Conservation (phyloP, 2,797 vertebrate species). For the Acestrorhynchus altus region DNA sequence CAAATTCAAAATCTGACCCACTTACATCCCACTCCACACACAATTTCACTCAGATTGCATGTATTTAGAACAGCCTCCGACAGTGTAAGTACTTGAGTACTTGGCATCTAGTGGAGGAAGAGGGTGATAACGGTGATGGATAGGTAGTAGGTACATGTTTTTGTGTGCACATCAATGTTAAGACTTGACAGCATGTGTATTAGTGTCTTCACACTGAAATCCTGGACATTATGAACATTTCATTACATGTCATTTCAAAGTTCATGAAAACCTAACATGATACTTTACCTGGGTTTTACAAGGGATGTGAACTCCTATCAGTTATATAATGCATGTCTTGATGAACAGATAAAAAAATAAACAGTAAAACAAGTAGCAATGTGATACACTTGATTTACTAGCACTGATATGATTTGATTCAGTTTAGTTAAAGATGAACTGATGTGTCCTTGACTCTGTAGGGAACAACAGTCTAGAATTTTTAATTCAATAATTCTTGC, state of each 20-base stretch:
- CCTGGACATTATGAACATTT: neutral
- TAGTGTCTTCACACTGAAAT: neutral
- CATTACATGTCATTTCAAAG: neutral
- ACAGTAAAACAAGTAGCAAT: too few relatives aligned
- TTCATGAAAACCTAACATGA: neutral
- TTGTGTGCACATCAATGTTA: neutral
- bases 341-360: too few relatives aligned
- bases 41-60: conserved; percentile 3
- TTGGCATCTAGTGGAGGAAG: neutral
- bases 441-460: too few relatives aligned
- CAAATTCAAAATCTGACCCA: conserved; percentile 29
- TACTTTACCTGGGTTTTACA: neutral
- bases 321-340: too few relatives aligned
- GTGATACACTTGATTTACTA: too few relatives aligned
- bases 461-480: too few relatives aligned
- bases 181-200: neutral
- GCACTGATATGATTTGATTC: too few relatives aligned
- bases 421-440: too few relatives aligned
- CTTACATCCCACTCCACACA: conserved; percentile 26
- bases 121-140: too few relatives aligned
- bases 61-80: conserved; percentile 5
- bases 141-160: neutral
- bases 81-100: neutral
- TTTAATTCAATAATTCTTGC: too few relatives aligned
- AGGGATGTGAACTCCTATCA: too few relatives aligned